Evolutionary conservation across 2,113 vertebrate genomes (phyloP).

Genomic region (Stigmatopora nigra): DNA sequence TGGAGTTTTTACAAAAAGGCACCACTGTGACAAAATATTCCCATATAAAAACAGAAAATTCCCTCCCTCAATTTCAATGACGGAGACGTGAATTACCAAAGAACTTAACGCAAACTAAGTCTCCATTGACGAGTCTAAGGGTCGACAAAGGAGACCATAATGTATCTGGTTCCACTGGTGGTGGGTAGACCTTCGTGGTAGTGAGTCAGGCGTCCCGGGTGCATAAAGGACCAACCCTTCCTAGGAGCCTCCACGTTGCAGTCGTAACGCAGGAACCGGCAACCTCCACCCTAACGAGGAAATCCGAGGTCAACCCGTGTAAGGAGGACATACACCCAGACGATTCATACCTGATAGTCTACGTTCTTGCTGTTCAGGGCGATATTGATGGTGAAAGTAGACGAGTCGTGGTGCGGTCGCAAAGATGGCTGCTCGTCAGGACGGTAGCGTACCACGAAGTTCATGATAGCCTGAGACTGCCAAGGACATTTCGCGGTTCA

Average conservation of each 20-base stretch:
- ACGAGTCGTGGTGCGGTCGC: slow-evolving; percentile 82
- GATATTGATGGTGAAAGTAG: slow-evolving; percentile 84
- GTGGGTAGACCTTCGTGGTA: slow-evolving; percentile 85
- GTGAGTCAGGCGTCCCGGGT: slow-evolving; percentile 83
- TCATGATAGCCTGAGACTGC: slow-evolving; percentile 81
- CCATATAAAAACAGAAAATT: background rate
- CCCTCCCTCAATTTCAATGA: background rate
- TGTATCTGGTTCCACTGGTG: slow-evolving; percentile 80
- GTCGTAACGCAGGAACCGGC: slow-evolving; percentile 79
- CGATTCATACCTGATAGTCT: slow-evolving; percentile 74
- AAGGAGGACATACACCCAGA: background rate
- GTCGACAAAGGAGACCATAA: slow-evolving; percentile 89
- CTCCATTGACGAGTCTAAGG: slow-evolving; percentile 54
- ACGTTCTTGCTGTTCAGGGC: slow-evolving; percentile 76
- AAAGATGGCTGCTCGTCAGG: slow-evolving; percentile 81
- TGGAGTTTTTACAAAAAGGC: background rate
- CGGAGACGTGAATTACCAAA: background rate
- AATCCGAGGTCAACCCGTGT: background rate
- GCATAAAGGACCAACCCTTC: slow-evolving; percentile 85
- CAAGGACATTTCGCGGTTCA: background rate
- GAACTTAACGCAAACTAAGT: background rate
- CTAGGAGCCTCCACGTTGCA: slow-evolving; percentile 76
- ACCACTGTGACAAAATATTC: slow-evolving; percentile 4
- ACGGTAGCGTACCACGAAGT: slow-evolving; percentile 88
- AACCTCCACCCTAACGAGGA: slow-evolving; percentile 77